Evolutionary conservation across 1,140 invertebrate species (phyloP), one percentile per base, ranked within the genome.

Genomic region (Lanistes nyassanus): DNA sequence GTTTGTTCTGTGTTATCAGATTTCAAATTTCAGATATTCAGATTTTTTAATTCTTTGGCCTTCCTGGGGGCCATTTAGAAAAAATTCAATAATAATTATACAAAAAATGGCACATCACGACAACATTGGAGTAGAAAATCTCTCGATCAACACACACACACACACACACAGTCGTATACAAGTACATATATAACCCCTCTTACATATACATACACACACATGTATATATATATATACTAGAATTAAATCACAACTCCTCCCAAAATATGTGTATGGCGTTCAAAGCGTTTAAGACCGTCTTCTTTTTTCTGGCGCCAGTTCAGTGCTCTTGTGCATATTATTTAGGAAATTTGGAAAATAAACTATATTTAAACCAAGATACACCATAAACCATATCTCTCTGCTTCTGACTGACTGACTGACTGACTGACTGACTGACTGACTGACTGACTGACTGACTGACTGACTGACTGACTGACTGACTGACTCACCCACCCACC

Each of bases 141-240:
- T n/a, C n/a, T n/a, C n/a, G n/a, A n/a, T n/a, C n/a, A n/a, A n/a
- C n/a, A n/a, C n/a, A n/a, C n/a, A n/a, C n/a, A n/a, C n/a, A n/a
- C n/a, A n/a, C n/a, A n/a, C n/a, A n/a, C n/a, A n/a, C n/a, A n/a
- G n/a, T n/a, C n/a, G n/a, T n/a, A n/a, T n/a, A n/a, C n/a, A n/a
- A n/a, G n/a, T n/a, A n/a, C n/a, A n/a, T n/a, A n/a, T n/a, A n/a
- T n/a, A n/a, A n/a, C n/a, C n/a, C n/a, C n/a, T n/a, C n/a, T n/a
- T n/a, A 55, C 51, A 55, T n/a, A 55, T n/a, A 55, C 51, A 55
- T n/a, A 55, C 51, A 55, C 51, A 55, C 51, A 55, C 51, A 55
- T n/a, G n/a, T n/a, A 55, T n/a, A 55, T n/a, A 55, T n/a, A 55
- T n/a, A 55, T 31, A 62, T 31, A 26, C 58, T 26, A 16, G 9